Base-by-base conservation (phyloP, 37 sponge, comb jelly and placozoan genomes). In the Mnemiopsis leidyi region DNA sequence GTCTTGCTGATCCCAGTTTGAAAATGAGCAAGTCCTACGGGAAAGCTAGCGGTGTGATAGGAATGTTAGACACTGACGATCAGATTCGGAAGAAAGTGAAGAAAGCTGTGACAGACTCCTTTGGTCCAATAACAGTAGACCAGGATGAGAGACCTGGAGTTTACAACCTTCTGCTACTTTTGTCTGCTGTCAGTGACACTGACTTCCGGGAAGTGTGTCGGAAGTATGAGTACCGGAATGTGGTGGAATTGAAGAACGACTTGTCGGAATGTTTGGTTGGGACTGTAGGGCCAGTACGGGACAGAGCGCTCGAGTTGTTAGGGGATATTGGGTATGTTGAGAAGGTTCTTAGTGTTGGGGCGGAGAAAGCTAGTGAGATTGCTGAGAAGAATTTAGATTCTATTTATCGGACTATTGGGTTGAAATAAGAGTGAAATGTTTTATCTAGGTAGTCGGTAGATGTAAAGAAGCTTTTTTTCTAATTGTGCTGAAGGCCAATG, bases 1-100 rank as follows among this genome's bases (percentile, higher is more conserved):
- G 79, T 77, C 79, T 77, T 18, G 79, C 79, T 33, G 79, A 77
- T 32, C 79, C 79, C 1, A 34, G 35, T 3, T 18, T 33, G 34
- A 77, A 77, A 32, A 77, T 77, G 79, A 77, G 79, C 35, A 77
- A 77, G 32, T 77, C 79, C 3, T 77, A 77, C 18, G 79, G 79
- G 36, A 77, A 32, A 32, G 35, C 79, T 32, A 32, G 26, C 32
- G 79, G 79, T 1, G 79, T 77, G 34, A 32, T 77, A 0, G 79
- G 32, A 20, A 32, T 77, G 79, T 16, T 77, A 36, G 79, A 77
- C 33, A 32, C 36, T 16, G 79, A 77, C 33, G 79, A 77, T 77
- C 32, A 31, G 34, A 77, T 77, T 32, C 30, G 79, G 79, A 31
- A 34, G 79, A 77, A 77, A 20, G 79, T 77, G 32, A 77, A 77